These are phyloP conservation scores for Lichenostomus cassidix DNA, from an alignment of 2,113 vertebrate genomes.

Conservation along the genomic window DNA sequence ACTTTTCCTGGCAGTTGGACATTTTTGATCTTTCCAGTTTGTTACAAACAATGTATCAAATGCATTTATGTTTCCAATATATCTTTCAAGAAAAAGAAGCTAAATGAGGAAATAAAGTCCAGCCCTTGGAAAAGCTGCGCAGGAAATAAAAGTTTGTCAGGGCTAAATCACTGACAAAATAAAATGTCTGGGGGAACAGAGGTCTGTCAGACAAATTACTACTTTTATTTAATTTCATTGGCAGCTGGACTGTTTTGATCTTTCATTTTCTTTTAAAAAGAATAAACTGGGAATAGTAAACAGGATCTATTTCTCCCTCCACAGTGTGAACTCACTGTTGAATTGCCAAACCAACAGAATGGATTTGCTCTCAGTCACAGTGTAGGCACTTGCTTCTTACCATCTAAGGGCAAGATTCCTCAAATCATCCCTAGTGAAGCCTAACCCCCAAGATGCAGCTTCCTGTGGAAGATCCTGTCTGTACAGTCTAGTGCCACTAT, in stretches of 20 bases:
- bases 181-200: neutral
- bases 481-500: neutral
- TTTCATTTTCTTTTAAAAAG: neutral
- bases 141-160: neutral
- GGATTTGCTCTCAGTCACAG: neutral
- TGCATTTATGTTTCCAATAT: neutral
- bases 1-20: neutral
- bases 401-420: neutral
- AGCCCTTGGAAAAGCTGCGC: neutral
- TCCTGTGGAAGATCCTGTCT: neutral
- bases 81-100: neutral
- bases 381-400: neutral
- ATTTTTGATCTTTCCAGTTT: neutral
- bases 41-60: neutral
- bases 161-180: neutral
- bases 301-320: neutral
- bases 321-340: neutral
- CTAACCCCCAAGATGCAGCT: neutral
- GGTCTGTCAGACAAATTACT: neutral
- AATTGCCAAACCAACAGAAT: neutral
- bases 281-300: neutral
- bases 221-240: slow-evolving; percentile 4
- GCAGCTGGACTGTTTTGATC: neutral
- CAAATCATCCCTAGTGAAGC: neutral
- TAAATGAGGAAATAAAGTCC: neutral